A percentile compares a stretch with the other conserved stretches of the same genome.
Conservation (phyloP, 1,140 invertebrate genomes). For the Brachionus asplanchnoidis region DNA sequence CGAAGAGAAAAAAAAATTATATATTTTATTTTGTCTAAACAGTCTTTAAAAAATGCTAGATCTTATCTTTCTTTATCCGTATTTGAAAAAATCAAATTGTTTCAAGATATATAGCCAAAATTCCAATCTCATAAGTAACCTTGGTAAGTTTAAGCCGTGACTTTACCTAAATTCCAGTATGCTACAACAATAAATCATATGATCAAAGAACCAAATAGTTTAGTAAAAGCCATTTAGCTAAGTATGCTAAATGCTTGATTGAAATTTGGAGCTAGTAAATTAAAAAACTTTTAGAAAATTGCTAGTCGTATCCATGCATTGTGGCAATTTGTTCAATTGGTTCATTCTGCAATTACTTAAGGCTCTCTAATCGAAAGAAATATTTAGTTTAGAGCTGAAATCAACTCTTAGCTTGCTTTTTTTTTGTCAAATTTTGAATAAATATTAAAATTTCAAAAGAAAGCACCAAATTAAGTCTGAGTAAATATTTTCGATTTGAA, state of each 20-base stretch:
- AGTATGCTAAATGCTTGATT: neutral
- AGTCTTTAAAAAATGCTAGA: too few relatives aligned
- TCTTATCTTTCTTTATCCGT: too few relatives aligned
- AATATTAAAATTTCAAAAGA: slow-evolving; percentile 33
- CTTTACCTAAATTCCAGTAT: too few relatives aligned
- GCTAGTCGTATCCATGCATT: neutral
- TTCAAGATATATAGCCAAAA: too few relatives aligned
- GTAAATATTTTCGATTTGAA: slow-evolving; percentile 19
- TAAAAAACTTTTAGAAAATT: neutral
- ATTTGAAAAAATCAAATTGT: too few relatives aligned
- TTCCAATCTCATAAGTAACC: too few relatives aligned
- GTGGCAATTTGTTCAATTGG: neutral
- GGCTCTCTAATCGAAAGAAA: neutral
- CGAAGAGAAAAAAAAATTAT: too few relatives aligned
- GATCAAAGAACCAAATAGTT: too few relatives aligned
- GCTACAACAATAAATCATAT: too few relatives aligned
- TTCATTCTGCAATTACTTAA: neutral
- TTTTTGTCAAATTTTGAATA: slow-evolving; percentile 14
- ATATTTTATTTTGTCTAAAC: too few relatives aligned
- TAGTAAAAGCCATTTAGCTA: neutral
- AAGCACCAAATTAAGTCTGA: neutral
- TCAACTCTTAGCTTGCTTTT: neutral
- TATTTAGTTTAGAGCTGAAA: neutral
- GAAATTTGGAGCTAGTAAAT: neutral
- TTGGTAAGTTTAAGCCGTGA: too few relatives aligned